Percentiles rank a stretch among this genome's conserved stretches.
Conservation (phyloP, 2,888 invertebrate genomes). For the Spodoptera exigua region DNA sequence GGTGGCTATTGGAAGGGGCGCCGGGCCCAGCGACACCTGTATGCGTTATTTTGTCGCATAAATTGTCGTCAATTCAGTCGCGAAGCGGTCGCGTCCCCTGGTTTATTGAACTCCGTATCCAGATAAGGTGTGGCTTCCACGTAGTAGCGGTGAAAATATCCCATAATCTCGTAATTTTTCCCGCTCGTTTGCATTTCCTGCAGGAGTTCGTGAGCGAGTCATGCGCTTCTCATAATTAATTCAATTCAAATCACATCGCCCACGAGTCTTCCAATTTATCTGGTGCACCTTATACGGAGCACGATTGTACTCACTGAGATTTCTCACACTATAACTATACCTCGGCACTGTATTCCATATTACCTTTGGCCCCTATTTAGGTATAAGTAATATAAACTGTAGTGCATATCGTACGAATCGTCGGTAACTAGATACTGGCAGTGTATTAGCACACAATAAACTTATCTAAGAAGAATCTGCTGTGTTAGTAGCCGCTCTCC, state of each 20-base stretch:
- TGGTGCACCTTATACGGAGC: constrained; percentile 74
- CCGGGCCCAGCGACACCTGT: constrained; percentile 84
- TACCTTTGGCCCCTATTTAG: constrained; percentile 54
- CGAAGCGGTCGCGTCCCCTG: constrained; percentile 72
- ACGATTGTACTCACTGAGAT: constrained; percentile 68
- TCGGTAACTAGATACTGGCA: constrained; percentile 67
- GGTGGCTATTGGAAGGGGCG: constrained; percentile 82
- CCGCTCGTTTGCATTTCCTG: constrained; percentile 78
- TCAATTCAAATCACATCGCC: constrained; percentile 87
- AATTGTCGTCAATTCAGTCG: constrained; percentile 83
- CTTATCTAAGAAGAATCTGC: constrained; percentile 78
- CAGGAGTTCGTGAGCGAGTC: constrained; percentile 76
- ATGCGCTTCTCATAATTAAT: constrained; percentile 82
- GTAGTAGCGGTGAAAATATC: constrained; percentile 74
- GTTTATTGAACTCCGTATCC: constrained; percentile 84
- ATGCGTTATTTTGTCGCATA: constrained; percentile 87
- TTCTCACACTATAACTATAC: constrained; percentile 63
- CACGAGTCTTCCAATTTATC: constrained; percentile 81
- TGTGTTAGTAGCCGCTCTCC: constrained; percentile 76
- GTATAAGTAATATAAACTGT: constrained; percentile 56
- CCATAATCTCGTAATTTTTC: constrained; percentile 78
- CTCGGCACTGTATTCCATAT: constrained; percentile 45
- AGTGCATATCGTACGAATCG: constrained; percentile 58
- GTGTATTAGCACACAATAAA: constrained; percentile 86
- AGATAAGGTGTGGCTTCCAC: constrained; percentile 77